Conservation (phyloP, 2,113 vertebrate species). For the Peromyscus leucopus region DNA sequence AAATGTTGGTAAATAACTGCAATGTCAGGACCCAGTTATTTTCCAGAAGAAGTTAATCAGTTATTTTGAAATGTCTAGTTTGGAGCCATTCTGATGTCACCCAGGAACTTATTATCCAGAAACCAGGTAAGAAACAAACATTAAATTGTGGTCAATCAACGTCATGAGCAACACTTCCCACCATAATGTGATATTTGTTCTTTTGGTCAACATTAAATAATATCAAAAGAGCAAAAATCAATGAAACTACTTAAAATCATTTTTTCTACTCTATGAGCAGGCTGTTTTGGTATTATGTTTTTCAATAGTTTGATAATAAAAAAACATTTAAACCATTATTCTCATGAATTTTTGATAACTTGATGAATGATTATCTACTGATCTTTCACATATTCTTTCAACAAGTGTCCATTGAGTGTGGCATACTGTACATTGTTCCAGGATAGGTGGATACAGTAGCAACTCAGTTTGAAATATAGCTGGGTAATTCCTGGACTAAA, state of each 20-base stretch:
- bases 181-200: neutral
- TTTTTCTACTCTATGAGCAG: neutral
- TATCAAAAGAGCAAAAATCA: neutral
- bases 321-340: neutral
- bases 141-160: neutral
- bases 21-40: neutral
- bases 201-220: neutral
- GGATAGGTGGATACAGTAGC: neutral
- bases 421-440: neutral
- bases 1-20: neutral
- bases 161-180: neutral
- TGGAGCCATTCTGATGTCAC: neutral
- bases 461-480: neutral
- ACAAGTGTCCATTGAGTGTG: neutral
- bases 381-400: neutral
- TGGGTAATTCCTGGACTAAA: neutral
- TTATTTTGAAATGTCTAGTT: neutral
- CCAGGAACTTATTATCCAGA: neutral
- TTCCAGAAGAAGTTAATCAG: conserved; percentile 1
- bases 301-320: neutral
- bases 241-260: neutral
- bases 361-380: neutral
- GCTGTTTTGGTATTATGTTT: neutral
- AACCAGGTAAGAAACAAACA: neutral
- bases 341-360: neutral